Percentiles rank a stretch among this genome's conserved stretches.
Conservation (phyloP, 2,113 vertebrate species). For the Psettodes erumei region DNA sequence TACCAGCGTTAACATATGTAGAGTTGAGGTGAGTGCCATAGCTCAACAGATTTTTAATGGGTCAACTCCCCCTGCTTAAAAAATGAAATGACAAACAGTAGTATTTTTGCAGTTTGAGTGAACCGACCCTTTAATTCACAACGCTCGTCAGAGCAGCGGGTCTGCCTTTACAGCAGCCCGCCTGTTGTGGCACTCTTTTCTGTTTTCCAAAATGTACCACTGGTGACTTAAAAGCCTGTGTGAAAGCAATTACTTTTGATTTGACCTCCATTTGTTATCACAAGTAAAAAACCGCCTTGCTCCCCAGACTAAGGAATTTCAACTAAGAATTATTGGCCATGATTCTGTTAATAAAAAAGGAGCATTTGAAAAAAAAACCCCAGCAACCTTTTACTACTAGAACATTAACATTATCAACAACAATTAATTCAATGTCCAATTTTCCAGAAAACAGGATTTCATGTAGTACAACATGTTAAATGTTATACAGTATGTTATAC, state of each 20-base stretch:
- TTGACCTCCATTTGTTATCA: neutral
- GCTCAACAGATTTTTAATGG: neutral
- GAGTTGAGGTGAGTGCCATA: neutral
- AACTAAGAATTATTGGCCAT: too few species aligned
- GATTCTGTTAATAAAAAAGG: neutral
- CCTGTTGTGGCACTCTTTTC: neutral
- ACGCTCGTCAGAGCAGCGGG: neutral
- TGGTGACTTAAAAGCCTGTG: too few species aligned
- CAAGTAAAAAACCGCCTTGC: too few species aligned
- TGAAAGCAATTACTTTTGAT: neutral
- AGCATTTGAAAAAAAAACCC: neutral
- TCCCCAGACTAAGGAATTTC: neutral
- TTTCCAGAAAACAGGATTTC: neutral
- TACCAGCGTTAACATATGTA: conserved; percentile 19
- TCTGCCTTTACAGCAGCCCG: neutral
- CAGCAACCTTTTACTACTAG: neutral
- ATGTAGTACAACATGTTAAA: neutral
- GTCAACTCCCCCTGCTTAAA: neutral
- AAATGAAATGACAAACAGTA: neutral
- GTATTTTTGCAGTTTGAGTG: neutral
- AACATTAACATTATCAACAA: neutral
- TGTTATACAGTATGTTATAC: too few species aligned
- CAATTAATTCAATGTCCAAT: neutral
- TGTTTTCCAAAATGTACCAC: neutral
- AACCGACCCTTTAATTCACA: conserved; percentile 1